Base-by-base conservation (phyloP, 2,797 vertebrate genomes). In the Lophius americanus region DNA sequence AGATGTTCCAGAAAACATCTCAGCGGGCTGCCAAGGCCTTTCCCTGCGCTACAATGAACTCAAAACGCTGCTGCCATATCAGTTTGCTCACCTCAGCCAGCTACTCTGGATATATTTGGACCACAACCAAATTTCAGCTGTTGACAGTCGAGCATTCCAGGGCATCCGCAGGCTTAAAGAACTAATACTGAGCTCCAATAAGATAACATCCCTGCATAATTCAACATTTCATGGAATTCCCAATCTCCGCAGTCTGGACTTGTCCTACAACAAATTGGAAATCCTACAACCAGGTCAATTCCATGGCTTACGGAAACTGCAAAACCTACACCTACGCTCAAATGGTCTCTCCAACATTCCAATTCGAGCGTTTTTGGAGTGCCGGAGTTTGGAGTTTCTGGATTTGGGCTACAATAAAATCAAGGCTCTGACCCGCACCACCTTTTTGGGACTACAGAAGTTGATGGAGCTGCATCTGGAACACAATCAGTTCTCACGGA, bases 81-180 rank as follows among this genome's bases (percentile, higher is more conserved):
- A 99, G 88, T 99, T 99, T 64, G 96, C 96, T 3, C 97, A 98
- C 85, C 96, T 99, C 66, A 95, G 96, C 81, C 98, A 99, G 88
- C 96, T 99, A 58, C 95, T 98, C 68, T 99, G 98, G 98, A 96
- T 99, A 50, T 99, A 99, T 87, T 94, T 99, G 68, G 98, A 99
- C 93, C 98, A 99, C 80, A 99, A 99, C 85, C 96, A 98, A 86
- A 96, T 99, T 85, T 95, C 93, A 67, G 92, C 92, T 0, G 95
- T 99, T 75, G 98, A 99, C 53, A 96, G 96, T 87, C 94, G 97
- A 4, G 96, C 97, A 0, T 98, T 99, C 85, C 97, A 98, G 84
- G 98, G 98, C 3, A 96, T 99, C 72, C 95, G 98, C 4, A 88
- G 98, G 76, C 91, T 99, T 57, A 99, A 99, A 92, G 98, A 99